Conservation (phyloP, 2,797 vertebrate genomes). For the Lutjanus campechanus region DNA sequence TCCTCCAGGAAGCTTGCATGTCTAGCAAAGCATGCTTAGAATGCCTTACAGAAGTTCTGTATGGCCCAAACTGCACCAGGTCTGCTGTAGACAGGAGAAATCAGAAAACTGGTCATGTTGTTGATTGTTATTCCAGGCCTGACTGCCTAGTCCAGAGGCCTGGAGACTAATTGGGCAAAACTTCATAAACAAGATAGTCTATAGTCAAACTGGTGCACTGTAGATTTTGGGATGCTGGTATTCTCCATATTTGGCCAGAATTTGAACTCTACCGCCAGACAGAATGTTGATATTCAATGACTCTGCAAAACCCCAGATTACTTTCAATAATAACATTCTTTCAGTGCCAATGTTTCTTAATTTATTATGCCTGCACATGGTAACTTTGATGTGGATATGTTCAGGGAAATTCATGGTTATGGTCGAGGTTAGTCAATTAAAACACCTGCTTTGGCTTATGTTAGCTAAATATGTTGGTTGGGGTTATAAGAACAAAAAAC, state of each 20-base stretch:
- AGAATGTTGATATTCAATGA: neutral
- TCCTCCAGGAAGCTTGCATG: constrained; percentile 43
- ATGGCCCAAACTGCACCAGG: neutral
- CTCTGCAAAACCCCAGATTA: neutral
- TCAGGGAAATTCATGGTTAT: neutral
- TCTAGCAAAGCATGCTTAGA: neutral
- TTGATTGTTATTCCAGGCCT: neutral
- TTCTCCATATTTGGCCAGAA: neutral
- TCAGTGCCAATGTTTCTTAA: neutral
- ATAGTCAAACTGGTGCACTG: neutral
- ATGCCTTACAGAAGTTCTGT: neutral
- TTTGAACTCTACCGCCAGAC: neutral
- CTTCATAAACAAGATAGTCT: neutral
- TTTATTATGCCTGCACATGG: neutral
- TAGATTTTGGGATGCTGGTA: neutral
- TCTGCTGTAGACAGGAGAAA: neutral
- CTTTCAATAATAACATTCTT: neutral
- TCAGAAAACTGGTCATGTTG: neutral
- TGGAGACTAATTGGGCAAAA: neutral
- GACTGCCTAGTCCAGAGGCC: neutral
- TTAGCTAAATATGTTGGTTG: neutral
- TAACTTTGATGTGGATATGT: neutral
- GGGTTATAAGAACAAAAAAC: neutral
- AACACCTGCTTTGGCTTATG: neutral
- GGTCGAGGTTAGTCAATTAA: neutral